Conservation (phyloP, 2,888 invertebrate species). For the Adela reaumurella region DNA sequence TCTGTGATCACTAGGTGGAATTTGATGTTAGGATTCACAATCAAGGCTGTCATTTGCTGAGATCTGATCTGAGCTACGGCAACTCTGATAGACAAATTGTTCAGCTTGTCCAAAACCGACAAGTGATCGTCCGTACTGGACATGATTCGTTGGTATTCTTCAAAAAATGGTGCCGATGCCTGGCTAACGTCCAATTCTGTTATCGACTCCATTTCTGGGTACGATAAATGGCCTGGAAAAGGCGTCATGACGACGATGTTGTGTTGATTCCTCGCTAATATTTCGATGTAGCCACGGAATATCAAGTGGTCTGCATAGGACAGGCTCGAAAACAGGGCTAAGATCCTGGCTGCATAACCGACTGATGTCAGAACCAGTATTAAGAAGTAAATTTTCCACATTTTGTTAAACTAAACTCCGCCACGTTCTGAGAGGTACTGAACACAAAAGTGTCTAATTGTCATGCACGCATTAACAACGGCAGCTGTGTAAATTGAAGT, state of each 20-base stretch:
- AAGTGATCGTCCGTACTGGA: constrained; percentile 37
- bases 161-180: constrained; percentile 34
- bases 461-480: too few relatives aligned
- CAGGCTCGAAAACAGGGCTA: constrained; percentile 38
- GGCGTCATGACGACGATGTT: constrained; percentile 41
- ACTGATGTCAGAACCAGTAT: not conserved
- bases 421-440: too few relatives aligned
- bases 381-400: not conserved
- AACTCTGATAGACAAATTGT: constrained; percentile 31
- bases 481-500: too few relatives aligned
- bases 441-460: too few relatives aligned
- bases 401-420: not conserved
- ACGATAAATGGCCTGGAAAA: constrained; percentile 35
- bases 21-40: constrained; percentile 35
- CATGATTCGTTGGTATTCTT: constrained; percentile 29
- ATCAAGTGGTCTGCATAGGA: constrained; percentile 41
- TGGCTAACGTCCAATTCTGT: constrained; percentile 35
- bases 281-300: constrained; percentile 34
- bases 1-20: constrained; percentile 59
- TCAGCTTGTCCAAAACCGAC: constrained; percentile 24
- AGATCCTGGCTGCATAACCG: constrained; percentile 19
- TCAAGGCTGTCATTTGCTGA: constrained; percentile 33
- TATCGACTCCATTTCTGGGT: constrained; percentile 31
- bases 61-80: constrained; percentile 38
- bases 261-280: constrained; percentile 31